These are phyloP conservation scores for Lepidurus apus DNA, from an alignment of 1,140 invertebrate species.

Conservation along the genomic window DNA sequence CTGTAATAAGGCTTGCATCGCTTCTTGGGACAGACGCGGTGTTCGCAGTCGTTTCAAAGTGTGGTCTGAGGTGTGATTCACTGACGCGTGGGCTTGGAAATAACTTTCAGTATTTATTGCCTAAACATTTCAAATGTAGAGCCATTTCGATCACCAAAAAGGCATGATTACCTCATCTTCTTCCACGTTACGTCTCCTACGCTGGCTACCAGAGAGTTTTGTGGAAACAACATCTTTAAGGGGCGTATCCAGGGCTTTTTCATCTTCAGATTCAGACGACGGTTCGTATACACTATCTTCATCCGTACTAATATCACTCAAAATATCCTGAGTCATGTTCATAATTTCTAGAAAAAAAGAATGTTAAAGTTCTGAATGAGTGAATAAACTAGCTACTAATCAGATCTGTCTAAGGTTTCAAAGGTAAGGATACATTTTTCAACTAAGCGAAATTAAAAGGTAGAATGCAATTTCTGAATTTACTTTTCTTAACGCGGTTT, in stretches of 20 bases:
- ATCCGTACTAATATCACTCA: not conserved
- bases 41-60: constrained; percentile 70
- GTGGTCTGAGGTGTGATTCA: constrained; percentile 67
- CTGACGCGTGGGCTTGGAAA: constrained; percentile 45
- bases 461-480: not conserved
- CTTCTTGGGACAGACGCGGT: constrained; percentile 60
- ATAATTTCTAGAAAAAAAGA: not conserved
- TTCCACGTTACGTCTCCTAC: not conserved
- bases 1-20: constrained; percentile 53
- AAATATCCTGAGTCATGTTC: not conserved
- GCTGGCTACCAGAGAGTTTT: not conserved
- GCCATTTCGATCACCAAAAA: not conserved
- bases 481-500: not conserved
- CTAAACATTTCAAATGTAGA: not conserved
- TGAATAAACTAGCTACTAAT: not conserved
- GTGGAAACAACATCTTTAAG: not conserved
- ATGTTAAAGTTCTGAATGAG: no score
- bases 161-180: not conserved
- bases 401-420: no score
- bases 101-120: constrained; percentile 43
- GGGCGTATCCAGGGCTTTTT: not conserved
- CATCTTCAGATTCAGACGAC: not conserved
- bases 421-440: no score
- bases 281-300: not conserved
- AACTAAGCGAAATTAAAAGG: not conserved